Percentiles rank a stretch among this genome's conserved stretches.
Conservation (phyloP, 2,888 invertebrate genomes). For the Sipha maydis region DNA sequence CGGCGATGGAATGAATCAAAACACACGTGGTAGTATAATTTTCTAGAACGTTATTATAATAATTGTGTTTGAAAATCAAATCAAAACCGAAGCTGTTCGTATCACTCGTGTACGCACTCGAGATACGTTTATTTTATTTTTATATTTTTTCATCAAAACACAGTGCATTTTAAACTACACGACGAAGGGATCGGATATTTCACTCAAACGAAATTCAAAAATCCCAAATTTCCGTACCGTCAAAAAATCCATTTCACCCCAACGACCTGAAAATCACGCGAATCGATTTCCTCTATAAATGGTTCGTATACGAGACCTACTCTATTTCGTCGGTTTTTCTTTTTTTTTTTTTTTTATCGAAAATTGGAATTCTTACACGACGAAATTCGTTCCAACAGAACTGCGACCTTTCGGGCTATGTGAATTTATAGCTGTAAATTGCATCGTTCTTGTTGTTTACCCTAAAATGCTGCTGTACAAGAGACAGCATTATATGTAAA, state of each 20-base stretch:
- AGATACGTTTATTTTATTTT: not conserved
- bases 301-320: not conserved
- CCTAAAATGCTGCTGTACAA: not conserved
- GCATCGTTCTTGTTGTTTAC: conserved; percentile 16
- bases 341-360: conserved; percentile 15
- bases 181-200: not conserved
- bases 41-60: not conserved
- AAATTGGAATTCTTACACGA: conserved; percentile 45
- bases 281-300: conserved; percentile 26
- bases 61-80: not conserved
- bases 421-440: conserved; percentile 47
- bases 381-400: conserved; percentile 10
- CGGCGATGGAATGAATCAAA: too few relatives aligned
- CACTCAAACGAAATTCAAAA: conserved; percentile 19
- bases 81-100: not conserved
- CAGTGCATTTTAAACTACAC: not conserved
- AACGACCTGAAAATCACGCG: conserved; percentile 22
- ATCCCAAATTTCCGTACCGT: conserved; percentile 3
- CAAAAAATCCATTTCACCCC: conserved; percentile 34
- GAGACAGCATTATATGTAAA: conserved; percentile 22
- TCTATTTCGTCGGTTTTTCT: conserved; percentile 6
- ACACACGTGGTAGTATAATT: not conserved
- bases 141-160: not conserved
- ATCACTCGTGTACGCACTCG: not conserved
- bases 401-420: not conserved